These are phyloP conservation scores for Bilobella aurantiaca DNA, from an alignment of 1,140 invertebrate species.

Conservation along the genomic window DNA sequence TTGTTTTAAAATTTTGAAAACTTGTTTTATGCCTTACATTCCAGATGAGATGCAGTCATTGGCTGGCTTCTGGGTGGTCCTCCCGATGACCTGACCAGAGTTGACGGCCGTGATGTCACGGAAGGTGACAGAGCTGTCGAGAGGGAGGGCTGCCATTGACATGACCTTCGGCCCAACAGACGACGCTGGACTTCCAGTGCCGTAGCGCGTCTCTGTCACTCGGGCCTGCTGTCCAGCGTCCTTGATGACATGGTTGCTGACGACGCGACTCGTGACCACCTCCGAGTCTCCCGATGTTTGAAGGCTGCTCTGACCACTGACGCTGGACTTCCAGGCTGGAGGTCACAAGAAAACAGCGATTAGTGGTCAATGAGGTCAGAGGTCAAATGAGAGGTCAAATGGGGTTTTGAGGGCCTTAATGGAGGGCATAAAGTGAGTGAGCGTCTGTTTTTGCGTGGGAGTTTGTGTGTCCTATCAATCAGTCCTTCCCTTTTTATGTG, in stretches of 20 bases:
- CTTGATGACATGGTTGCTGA: neutral
- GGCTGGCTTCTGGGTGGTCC: neutral
- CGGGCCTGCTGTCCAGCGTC: neutral
- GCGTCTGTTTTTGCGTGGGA: too few species aligned
- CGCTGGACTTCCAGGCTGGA: neutral
- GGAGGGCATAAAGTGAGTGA: too few species aligned
- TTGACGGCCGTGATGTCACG: neutral
- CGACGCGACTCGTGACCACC: neutral
- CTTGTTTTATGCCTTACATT: constrained; percentile 16
- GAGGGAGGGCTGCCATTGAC: neutral
- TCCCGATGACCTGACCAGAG: neutral
- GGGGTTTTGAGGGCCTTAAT: neutral
- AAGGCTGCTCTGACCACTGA: neutral
- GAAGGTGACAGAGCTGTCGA: constrained; percentile 14
- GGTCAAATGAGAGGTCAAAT: neutral
- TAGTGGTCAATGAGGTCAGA: neutral
- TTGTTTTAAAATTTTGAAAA: neutral
- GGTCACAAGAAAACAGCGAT: neutral
- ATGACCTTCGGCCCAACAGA: neutral
- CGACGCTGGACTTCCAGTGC: neutral
- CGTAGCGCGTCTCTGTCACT: neutral
- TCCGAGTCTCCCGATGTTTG: neutral
- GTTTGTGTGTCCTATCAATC: too few species aligned
- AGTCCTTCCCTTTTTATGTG: too few species aligned
- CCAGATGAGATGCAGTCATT: constrained; percentile 30